Evolutionary conservation across 64 coral and sea anemone species (phyloP).

Genomic region (Dendronephthya gigantea): DNA sequence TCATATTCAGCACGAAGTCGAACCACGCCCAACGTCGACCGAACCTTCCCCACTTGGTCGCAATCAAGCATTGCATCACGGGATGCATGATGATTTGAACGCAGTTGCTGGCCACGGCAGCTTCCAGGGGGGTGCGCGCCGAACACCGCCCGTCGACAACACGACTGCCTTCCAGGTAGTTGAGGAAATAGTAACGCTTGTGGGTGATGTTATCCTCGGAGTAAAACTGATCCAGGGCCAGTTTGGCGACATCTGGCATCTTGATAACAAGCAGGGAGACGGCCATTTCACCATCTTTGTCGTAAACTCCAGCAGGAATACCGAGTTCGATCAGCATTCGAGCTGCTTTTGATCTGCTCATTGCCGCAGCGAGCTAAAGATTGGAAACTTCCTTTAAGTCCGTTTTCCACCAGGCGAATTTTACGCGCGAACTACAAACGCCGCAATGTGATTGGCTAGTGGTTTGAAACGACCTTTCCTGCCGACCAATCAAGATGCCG

Average conservation of each 20-base stretch:
- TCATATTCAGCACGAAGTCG: not conserved
- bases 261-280: conserved; percentile 78
- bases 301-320: conserved; percentile 61
- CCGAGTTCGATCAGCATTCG: conserved; percentile 48
- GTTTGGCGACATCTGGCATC: conserved; percentile 83
- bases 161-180: not conserved
- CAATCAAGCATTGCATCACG: not conserved
- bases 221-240: conserved; percentile 88
- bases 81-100: not conserved
- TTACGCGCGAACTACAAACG: no score
- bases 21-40: conserved; percentile 4
- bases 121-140: not conserved
- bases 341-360: conserved; percentile 82
- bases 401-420: not conserved
- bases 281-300: conserved; percentile 75
- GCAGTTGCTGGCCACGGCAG: not conserved
- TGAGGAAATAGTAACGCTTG: conserved; percentile 33
- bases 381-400: no score
- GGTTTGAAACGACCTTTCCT: no score
- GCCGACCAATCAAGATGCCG: no score
- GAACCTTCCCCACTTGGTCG: not conserved
- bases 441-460: no score
- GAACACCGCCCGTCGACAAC: not conserved
- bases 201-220: conserved; percentile 71
- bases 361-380: conserved; percentile 72